Conservation (phyloP, 1,140 invertebrate genomes). For the Lucilia sericata region DNA sequence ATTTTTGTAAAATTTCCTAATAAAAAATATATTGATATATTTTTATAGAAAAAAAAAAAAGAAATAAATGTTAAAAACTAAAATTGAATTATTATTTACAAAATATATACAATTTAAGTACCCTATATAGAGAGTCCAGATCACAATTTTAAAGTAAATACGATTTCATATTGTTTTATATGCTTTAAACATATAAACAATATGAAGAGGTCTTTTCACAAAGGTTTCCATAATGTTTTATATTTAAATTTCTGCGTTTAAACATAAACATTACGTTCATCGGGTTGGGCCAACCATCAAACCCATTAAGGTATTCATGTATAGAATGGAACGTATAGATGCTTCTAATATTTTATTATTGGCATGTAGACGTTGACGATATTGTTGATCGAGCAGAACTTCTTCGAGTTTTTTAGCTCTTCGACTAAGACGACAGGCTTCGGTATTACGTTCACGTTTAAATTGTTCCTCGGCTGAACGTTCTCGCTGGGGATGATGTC, state of each 20-base stretch:
- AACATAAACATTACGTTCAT: background rate
- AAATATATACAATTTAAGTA: background rate
- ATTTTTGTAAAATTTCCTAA: no score
- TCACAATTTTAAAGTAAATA: no score
- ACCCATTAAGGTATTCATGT: constrained; percentile 53
- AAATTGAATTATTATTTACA: no score
- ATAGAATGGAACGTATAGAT: constrained; percentile 59
- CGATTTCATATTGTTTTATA: no score
- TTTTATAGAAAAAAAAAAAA: no score
- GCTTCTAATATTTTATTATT: constrained; percentile 58
- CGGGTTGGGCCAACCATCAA: constrained; percentile 22
- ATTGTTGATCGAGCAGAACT: constrained; percentile 56
- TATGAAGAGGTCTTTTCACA: background rate
- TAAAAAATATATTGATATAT: no score
- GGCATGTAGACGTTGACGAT: constrained; percentile 51
- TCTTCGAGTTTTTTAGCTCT: constrained; percentile 56
- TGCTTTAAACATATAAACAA: no score
- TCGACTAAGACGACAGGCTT: constrained; percentile 53
- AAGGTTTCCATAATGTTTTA: background rate
- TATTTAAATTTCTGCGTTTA: background rate
- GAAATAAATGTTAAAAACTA: no score
- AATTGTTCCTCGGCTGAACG: constrained; percentile 46
- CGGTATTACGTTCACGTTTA: constrained; percentile 47
- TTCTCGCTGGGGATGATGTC: constrained; percentile 50
- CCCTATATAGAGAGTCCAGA: no score